A percentile compares a stretch with the other conserved stretches of the same genome.
These are phyloP conservation scores for Brachypodius melanocephalos DNA, from an alignment of 2,113 vertebrate genomes.

Conservation along the genomic window DNA sequence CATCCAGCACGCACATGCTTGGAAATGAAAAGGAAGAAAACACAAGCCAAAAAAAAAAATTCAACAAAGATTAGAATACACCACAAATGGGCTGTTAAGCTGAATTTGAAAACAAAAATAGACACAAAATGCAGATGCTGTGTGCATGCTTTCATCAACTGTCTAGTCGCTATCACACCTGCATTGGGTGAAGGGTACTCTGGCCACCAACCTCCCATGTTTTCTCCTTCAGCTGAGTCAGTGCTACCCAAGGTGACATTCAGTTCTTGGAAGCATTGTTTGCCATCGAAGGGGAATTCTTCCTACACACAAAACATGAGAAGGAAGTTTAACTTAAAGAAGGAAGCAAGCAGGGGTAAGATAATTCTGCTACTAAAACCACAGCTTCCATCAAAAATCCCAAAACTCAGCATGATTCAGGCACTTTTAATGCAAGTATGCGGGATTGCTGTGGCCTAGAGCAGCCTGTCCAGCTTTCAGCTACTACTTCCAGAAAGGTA, in stretches of 20 bases:
- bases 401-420: not conserved
- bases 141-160: conserved; percentile 86
- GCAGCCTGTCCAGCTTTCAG: not conserved
- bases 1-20: conserved; percentile 88
- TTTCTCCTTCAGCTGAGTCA: conserved; percentile 84
- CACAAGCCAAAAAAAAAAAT: conserved; percentile 47
- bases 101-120: conserved; percentile 62
- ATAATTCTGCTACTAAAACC: not conserved
- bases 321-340: not conserved
- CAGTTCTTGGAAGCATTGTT: conserved; percentile 73
- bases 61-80: conserved; percentile 65
- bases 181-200: conserved; percentile 86
- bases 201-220: conserved; percentile 97
- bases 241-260: conserved; percentile 71
- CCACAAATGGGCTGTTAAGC: conserved; percentile 69
- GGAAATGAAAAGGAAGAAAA: conserved; percentile 43
- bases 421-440: not conserved
- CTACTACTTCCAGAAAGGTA: not conserved
- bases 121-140: conserved; percentile 60
- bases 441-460: not conserved
- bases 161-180: conserved; percentile 87
- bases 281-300: conserved; percentile 80
- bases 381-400: not conserved
- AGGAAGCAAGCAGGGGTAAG: not conserved
- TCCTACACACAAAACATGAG: conserved; percentile 66